Conservation (phyloP, 2,113 vertebrate species). For the Macaca fascicularis region DNA sequence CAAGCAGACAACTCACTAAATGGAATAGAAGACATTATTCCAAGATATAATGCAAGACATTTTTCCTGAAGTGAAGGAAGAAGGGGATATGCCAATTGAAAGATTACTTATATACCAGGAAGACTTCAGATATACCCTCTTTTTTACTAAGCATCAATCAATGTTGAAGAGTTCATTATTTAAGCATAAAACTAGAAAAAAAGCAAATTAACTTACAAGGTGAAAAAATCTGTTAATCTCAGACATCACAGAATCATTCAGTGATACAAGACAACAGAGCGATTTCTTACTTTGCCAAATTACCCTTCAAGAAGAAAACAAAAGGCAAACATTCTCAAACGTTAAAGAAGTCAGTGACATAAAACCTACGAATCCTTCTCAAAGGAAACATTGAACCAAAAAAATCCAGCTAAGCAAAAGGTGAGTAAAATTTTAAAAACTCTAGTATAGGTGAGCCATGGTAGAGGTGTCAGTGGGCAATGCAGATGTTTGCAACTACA, state of each 20-base stretch:
- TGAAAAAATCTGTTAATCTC: neutral
- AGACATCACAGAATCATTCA: neutral
- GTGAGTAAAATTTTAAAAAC: neutral
- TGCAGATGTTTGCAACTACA: rapidly evolving
- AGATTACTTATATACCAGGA: neutral
- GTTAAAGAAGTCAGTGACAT: neutral
- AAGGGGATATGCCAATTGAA: neutral
- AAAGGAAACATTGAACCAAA: neutral
- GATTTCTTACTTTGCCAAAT: neutral
- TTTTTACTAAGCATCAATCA: neutral
- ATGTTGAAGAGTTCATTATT: neutral
- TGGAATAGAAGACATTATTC: neutral
- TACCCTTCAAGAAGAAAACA: neutral
- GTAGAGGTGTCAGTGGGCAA: neutral
- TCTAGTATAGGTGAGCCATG: rapidly evolving
- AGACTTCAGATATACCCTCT: neutral
- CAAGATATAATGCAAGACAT: neutral
- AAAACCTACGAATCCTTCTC: neutral
- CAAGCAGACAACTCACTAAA: neutral
- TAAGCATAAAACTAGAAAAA: neutral
- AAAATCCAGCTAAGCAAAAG: neutral
- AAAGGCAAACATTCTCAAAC: neutral
- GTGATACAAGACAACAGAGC: neutral
- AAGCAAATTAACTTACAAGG: too few relatives aligned
- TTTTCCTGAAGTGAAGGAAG: neutral